Evolutionary conservation across 2,888 invertebrate species (phyloP).

Genomic region (Platycheirus rosarum): DNA sequence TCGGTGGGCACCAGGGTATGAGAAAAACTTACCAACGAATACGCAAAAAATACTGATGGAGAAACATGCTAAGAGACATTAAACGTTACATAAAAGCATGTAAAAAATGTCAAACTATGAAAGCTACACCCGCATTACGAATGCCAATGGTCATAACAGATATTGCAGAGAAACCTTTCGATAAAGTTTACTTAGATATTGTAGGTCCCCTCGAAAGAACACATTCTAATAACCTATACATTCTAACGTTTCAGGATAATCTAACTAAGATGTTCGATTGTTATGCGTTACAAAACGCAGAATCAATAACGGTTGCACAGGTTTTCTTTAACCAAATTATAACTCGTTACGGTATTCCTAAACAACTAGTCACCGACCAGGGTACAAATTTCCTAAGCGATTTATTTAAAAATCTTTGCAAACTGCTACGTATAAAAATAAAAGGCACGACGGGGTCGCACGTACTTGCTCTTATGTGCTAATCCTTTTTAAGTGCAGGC

Average conservation of each 20-base stretch:
- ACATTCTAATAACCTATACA: no score
- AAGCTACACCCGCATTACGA: neutral
- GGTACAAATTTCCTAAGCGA: conserved; percentile 10
- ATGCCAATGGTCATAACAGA: conserved; percentile 17
- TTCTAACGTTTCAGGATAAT: neutral
- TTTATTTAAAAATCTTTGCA: neutral
- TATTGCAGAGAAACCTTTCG: conserved; percentile 18
- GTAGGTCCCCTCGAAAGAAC: neutral
- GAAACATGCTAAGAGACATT: neutral
- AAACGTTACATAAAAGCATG: neutral
- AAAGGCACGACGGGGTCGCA: no score
- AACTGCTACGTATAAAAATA: neutral
- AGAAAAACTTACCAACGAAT: neutral
- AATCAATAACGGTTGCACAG: conserved; percentile 1
- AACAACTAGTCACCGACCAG: conserved; percentile 6
- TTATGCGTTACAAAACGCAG: neutral
- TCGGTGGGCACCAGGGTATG: no score
- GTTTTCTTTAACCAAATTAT: conserved; percentile 17
- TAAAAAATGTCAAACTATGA: conserved; percentile 17
- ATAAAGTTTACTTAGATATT: conserved; percentile 14
- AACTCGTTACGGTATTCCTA: conserved; percentile 1
- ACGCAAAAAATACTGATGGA: neutral
- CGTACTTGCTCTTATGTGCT: no score
- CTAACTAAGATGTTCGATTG: conserved; percentile 3
- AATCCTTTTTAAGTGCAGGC: no score